Conservation (phyloP, 2,888 invertebrate genomes). For the Megastigmus dorsalis region DNA sequence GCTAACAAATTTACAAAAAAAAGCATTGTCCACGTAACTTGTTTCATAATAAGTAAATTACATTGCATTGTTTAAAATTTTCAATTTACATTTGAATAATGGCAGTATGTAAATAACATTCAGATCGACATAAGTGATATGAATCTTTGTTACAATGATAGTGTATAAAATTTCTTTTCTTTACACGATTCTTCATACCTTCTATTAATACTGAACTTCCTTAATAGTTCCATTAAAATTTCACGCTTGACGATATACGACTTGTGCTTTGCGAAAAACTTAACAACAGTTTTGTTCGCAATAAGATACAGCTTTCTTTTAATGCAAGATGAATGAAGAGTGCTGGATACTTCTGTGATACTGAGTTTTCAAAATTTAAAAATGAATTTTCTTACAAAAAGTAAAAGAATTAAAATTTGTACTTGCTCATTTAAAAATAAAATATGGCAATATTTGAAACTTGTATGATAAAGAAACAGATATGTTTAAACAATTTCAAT, state of each 20-base stretch:
- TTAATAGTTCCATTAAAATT: conserved; percentile 35
- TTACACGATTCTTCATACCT: conserved; percentile 22
- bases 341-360: conserved; percentile 44
- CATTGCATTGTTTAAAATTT: conserved; percentile 22
- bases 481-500: neutral
- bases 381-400: neutral
- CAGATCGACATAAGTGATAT: conserved; percentile 40
- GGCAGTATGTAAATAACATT: conserved; percentile 40
- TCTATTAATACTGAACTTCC: conserved; percentile 52
- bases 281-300: conserved; percentile 35
- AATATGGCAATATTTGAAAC: neutral
- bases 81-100: conserved; percentile 31
- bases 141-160: conserved; percentile 11
- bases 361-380: conserved; percentile 1
- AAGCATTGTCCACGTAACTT: conserved; percentile 10
- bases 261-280: conserved; percentile 45
- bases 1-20: conserved; percentile 22
- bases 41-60: conserved; percentile 26
- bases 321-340: conserved; percentile 24
- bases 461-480: neutral
- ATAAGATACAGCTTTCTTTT: conserved; percentile 33
- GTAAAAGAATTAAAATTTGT: neutral
- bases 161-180: conserved; percentile 16
- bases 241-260: conserved; percentile 29
- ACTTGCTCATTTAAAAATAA: neutral